Evolutionary conservation across 2,113 vertebrate species (phyloP).

Genomic region (Ramphastos sulfuratus): DNA sequence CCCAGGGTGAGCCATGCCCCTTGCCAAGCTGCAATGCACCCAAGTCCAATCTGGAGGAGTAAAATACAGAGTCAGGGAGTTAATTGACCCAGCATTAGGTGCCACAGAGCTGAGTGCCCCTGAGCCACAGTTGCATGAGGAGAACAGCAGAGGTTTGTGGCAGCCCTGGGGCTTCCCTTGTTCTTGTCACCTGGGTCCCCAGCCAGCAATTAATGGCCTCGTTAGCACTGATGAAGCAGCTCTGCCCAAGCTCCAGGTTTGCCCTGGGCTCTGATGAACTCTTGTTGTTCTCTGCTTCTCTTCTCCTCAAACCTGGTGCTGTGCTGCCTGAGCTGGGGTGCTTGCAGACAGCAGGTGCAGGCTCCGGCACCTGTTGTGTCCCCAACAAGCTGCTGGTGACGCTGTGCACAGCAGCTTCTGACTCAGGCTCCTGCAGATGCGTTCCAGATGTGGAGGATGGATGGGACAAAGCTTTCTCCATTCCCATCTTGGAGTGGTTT

Average conservation of each 20-base stretch:
- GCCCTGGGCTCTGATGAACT: background rate
- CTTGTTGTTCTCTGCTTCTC: background rate
- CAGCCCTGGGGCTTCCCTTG: too few relatives aligned
- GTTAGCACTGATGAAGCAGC: accelerated
- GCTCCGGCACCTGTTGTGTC: accelerated
- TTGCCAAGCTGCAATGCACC: background rate
- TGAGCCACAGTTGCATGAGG: too few relatives aligned
- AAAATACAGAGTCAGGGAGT: too few relatives aligned
- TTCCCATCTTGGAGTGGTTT: accelerated
- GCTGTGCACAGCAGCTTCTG: background rate
- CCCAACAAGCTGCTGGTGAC: background rate
- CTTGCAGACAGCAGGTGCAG: background rate
- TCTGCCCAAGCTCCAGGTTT: background rate
- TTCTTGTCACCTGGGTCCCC: background rate
- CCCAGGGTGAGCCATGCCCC: background rate
- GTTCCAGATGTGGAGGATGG: background rate
- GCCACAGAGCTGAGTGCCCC: too few relatives aligned
- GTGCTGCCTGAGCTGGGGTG: background rate
- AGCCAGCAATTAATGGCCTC: background rate
- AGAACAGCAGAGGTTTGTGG: background rate
- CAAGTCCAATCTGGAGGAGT: background rate
- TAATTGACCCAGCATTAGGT: too few relatives aligned
- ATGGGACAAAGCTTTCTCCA: background rate
- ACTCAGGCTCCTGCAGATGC: background rate
- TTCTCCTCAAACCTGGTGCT: background rate